phyloP scores from a whole-genome alignment of 1,140 invertebrate species.

The Dinoponera quadriceps region DNA sequence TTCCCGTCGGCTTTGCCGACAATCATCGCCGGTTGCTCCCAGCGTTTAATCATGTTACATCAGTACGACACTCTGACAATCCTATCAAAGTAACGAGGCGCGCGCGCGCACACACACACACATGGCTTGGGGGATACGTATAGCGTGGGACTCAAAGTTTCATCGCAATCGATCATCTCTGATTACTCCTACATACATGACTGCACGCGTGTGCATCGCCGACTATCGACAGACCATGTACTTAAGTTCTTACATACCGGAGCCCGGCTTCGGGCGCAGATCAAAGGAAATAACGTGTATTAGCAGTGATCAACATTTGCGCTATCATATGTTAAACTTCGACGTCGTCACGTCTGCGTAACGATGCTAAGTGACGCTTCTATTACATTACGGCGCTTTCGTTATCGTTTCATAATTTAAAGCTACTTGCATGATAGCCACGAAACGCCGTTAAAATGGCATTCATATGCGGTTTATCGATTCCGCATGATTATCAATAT shows the following conservation, averaged over 20 bases:
- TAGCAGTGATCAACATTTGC: constrained; percentile 41
- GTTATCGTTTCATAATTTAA: constrained; percentile 1
- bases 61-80: constrained; percentile 50
- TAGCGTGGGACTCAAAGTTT: constrained; percentile 42
- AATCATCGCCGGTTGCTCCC: constrained; percentile 53
- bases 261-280: constrained; percentile 27
- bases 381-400: background rate
- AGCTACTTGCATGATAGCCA: background rate
- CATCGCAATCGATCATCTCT: constrained; percentile 55
- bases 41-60: constrained; percentile 51
- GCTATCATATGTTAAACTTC: constrained; percentile 23
- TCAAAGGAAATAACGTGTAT: constrained; percentile 50
- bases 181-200: constrained; percentile 55
- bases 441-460: background rate
- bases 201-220: constrained; percentile 10
- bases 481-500: background rate
- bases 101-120: background rate
- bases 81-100: constrained; percentile 57
- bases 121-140: background rate
- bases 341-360: constrained; percentile 24
- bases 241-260: constrained; percentile 49
- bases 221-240: constrained; percentile 52
- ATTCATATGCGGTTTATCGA: background rate
- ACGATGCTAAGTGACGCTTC: background rate
- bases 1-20: constrained; percentile 40